Evolutionary conservation across 1,140 invertebrate genomes (phyloP), one percentile per base, ranked within the genome.

Genomic region (Coptotermes formosanus): DNA sequence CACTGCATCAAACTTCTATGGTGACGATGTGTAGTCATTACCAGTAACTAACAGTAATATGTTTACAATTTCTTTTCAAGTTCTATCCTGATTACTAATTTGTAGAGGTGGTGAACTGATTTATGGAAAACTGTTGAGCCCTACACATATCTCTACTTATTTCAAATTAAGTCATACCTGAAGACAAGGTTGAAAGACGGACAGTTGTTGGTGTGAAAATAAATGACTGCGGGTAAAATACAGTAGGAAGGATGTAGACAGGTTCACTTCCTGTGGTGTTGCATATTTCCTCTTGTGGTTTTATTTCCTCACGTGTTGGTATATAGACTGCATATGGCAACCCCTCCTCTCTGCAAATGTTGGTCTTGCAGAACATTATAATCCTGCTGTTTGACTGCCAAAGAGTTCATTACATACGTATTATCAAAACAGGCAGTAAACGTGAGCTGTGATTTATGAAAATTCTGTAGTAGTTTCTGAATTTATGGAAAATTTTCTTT

Each of bases 241-340:
- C n/a, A n/a, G 19, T 55, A 21, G 52, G 19, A 30, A 75, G 25
- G 64, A 75, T 25, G 64, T 75, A 75, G n/a, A 55, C 0, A 14
- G 25, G 2, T 75, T n/a, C 25, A 11, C 64, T 75, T 75, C 64
- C 64, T 75, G 64, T 75, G 64, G 64, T 75, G n/a, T n/a, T 8
- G 30, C 16, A 64, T 64, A 75, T 75, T 75, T 75, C 64, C 64
- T 75, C n/a, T 75, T 75, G 64, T 75, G 64, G 64, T 75, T 75
- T 25, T 7, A n/a, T 14, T 75, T 75, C 64, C 64, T 75, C 25
- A 9, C n/a, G 0, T 75, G n/a, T 30, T 0, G 7, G 59, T 23
- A 64, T 48, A 48, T 9, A 48, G 45, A 48, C 7, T 7, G 45
- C 45, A 48, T 48, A 48, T 48, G 9, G 14, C 45, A 3, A 48